Evolutionary conservation across 2,113 vertebrate genomes (phyloP), one percentile per base, ranked within the genome.

Genomic region (Bubo bubo): DNA sequence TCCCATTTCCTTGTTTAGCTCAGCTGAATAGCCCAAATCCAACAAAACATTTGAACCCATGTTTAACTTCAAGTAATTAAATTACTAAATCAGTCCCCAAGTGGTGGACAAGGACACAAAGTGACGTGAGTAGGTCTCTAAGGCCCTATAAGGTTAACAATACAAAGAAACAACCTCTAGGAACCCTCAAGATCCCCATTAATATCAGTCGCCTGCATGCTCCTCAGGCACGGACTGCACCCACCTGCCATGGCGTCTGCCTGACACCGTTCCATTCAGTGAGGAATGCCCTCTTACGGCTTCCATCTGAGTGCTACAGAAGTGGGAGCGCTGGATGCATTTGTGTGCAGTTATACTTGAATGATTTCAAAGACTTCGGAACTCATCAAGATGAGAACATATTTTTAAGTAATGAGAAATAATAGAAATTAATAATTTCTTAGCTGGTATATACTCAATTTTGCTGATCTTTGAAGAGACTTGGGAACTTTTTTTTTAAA

Each of bases 381-480:
- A 37, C 4, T 14, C 59, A 37, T 12, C 52, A 60, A 0, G 1
- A 37, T n/a, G 8, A 37, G 34, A 56, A 27, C 1, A 3, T 10
- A 19, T 30, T 70, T 77, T 45, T 47, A 60, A 63, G 7, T 14
- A 81, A 73, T 56, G 35, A 93, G 63, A 86, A 88, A 56, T 22
- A 77, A 74, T 3, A 88, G 10, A 12, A 82, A 74, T 20, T 56
- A 71, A 52, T 12, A 70, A 53, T 63, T 70, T 62, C 27, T 71
- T 71, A 47, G 58, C 32, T 66, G 55, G 4, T 19, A 21, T 0
- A 19, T 22, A 24, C 16, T 14, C 67, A 2, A 8, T 50, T 86
- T 59, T 79, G 12, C 32, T 45, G 23, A 47, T 56, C 13, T 79
- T 27, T 45, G 43, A 74, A 26, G 16, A n/a, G 5, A 43, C 9